These are phyloP conservation scores for Megamerina dolium DNA, from an alignment of 2,888 invertebrate genomes.

Conservation along the genomic window DNA sequence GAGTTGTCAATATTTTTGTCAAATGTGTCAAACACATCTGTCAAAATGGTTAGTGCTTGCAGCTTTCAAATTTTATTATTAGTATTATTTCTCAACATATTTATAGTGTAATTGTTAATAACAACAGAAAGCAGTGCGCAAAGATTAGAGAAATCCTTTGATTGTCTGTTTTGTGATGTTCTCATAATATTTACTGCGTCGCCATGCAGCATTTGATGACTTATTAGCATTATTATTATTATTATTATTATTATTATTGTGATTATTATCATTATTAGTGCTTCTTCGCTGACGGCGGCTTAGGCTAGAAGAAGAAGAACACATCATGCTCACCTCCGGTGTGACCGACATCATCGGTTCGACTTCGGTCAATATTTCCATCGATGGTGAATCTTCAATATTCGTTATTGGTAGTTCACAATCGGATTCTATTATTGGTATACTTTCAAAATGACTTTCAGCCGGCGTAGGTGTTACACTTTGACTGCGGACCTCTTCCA, in stretches of 20 bases:
- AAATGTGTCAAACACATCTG: too few relatives aligned
- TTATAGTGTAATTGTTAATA: too few relatives aligned
- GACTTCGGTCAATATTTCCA: conserved; percentile 29
- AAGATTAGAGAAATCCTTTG: conserved; percentile 56
- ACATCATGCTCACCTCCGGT: conserved; percentile 40
- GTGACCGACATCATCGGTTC: conserved; percentile 28
- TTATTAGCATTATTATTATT: conserved; percentile 19
- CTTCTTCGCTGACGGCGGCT: conserved; percentile 10
- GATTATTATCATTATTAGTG: conserved; percentile 17
- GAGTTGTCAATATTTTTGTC: too few relatives aligned
- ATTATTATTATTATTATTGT: conserved; percentile 19
- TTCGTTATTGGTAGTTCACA: conserved; percentile 31
- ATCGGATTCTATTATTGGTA: conserved; percentile 35
- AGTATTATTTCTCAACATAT: too few relatives aligned
- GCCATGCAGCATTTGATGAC: conserved; percentile 48
- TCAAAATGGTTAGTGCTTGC: too few relatives aligned
- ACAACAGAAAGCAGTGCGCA: too few relatives aligned
- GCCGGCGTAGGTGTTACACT: conserved; percentile 42
- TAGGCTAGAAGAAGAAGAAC: conserved; percentile 11
- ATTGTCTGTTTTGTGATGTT: conserved; percentile 56
- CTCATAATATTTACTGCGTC: conserved; percentile 51
- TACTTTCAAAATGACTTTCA: conserved; percentile 21
- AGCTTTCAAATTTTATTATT: too few relatives aligned
- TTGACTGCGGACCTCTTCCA: conserved; percentile 39
- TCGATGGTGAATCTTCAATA: conserved; percentile 27